Conservation (phyloP, 2,113 vertebrate genomes). For the Chlorodrepanis virens region DNA sequence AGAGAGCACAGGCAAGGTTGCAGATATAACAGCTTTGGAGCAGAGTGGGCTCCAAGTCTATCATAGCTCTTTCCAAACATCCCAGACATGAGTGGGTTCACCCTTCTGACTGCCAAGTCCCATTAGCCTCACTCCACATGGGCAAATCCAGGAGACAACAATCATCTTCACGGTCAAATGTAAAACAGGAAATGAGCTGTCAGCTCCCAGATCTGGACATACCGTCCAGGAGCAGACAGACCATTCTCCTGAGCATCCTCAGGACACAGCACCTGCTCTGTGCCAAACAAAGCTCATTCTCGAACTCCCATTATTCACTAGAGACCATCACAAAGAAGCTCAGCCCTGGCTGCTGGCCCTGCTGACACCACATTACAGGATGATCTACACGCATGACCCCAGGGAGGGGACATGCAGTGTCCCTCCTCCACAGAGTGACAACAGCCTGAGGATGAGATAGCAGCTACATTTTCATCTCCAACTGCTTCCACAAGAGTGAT, state of each 20-base stretch:
- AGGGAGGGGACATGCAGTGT: background rate
- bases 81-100: background rate
- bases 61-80: background rate
- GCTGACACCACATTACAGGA: background rate
- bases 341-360: background rate
- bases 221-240: background rate
- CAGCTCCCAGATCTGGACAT: background rate
- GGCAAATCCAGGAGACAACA: background rate
- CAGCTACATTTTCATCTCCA: background rate
- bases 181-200: background rate
- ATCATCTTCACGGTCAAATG: background rate
- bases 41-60: background rate
- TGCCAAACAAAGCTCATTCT: background rate
- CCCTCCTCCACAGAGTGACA: background rate
- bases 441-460: background rate
- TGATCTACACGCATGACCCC: background rate
- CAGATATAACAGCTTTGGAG: background rate
- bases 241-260: background rate
- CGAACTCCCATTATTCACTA: background rate
- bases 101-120: background rate
- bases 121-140: background rate
- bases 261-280: background rate
- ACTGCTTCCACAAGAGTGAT: background rate
- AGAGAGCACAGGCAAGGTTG: background rate
- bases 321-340: background rate